These are phyloP conservation scores for Chymomyza fuscimana DNA, from an alignment of 2,888 invertebrate genomes.

Conservation along the genomic window DNA sequence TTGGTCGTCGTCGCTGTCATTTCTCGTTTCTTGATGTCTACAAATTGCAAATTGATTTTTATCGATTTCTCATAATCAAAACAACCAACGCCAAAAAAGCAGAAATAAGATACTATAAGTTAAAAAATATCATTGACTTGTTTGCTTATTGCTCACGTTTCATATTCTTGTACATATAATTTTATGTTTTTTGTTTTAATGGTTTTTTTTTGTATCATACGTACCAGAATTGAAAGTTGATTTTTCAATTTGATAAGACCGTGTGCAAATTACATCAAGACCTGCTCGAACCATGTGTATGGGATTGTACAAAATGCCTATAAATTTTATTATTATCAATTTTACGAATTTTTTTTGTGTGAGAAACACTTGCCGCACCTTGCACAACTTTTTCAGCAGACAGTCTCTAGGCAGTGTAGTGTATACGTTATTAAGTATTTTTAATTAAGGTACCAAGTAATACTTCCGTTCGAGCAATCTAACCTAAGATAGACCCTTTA, in stretches of 20 bases:
- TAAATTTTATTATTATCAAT: background rate
- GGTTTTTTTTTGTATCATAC: slow-evolving; percentile 23
- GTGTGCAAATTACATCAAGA: slow-evolving; percentile 63
- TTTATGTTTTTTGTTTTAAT: slow-evolving; percentile 10
- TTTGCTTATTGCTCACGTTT: slow-evolving; percentile 60
- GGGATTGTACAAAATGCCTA: background rate
- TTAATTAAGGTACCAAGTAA: background rate
- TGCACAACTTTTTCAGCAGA: background rate
- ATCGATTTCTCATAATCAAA: slow-evolving; percentile 69
- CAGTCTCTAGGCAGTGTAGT: background rate
- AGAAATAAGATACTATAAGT: slow-evolving; percentile 10
- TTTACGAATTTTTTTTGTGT: background rate
- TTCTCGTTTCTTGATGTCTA: slow-evolving; percentile 37
- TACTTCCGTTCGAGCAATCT: background rate
- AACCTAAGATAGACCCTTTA: too few relatives aligned
- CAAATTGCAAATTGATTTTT: slow-evolving; percentile 74
- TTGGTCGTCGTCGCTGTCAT: background rate
- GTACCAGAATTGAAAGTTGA: slow-evolving; percentile 65
- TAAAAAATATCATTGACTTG: slow-evolving; percentile 63
- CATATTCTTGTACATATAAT: slow-evolving; percentile 13
- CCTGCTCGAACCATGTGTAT: slow-evolving; percentile 40
- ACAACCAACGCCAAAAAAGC: slow-evolving; percentile 10
- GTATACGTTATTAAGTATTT: background rate
- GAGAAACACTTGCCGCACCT: background rate
- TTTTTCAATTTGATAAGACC: slow-evolving; percentile 70